Conservation (phyloP, 2,113 vertebrate genomes). For the Collichthys lucidus region DNA sequence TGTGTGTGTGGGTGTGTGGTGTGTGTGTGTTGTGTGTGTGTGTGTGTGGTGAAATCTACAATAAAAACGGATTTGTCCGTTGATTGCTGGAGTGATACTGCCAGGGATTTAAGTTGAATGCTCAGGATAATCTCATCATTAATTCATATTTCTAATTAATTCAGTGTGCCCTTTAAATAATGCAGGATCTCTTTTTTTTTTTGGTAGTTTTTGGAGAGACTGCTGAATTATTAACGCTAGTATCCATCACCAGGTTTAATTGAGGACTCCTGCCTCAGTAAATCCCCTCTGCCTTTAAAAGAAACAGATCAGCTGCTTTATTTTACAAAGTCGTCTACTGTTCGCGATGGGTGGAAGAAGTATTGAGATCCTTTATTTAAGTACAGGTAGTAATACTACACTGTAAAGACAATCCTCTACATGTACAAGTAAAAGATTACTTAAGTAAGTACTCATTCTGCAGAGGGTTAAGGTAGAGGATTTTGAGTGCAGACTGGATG, state of each 20-base stretch:
- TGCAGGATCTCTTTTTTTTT: conserved; percentile 69
- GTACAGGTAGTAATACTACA: no score
- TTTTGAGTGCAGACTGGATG: no score
- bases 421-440: no score
- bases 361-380: neutral
- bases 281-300: conserved; percentile 32
- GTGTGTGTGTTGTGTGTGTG: no score
- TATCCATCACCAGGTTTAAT: conserved; percentile 65
- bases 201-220: conserved; percentile 66
- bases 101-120: conserved; percentile 54
- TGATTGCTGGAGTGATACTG: conserved; percentile 37
- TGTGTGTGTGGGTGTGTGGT: no score
- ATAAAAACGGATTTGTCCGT: conserved; percentile 40
- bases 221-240: conserved; percentile 77
- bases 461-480: no score
- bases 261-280: conserved; percentile 51
- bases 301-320: conserved; percentile 12
- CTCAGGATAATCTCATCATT: conserved; percentile 79
- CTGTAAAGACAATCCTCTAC: no score
- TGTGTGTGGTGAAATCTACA: conserved; percentile 13
- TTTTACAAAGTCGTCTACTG: conserved; percentile 13
- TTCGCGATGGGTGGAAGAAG: neutral
- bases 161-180: conserved; percentile 76
- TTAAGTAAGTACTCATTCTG: no score
- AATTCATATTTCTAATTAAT: no score